Percentiles rank a stretch among this genome's conserved stretches.
Evolutionary conservation across 2,797 vertebrate species (phyloP).

Genomic region (Cyclopterus lumpus): DNA sequence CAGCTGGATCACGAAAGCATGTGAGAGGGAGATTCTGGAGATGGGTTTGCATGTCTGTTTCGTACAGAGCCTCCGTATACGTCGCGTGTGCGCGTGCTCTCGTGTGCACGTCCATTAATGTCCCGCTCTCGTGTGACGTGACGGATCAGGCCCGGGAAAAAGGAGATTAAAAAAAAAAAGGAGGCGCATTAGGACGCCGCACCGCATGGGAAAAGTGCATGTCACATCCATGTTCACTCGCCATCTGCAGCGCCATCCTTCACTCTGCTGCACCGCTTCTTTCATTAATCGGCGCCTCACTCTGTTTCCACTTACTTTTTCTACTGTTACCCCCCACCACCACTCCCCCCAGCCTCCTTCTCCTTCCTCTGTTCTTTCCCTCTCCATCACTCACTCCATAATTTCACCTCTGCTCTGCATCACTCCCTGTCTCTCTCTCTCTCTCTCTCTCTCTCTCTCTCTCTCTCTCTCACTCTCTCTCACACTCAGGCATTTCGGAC

Average conservation of each 20-base stretch:
- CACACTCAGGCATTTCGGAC: conserved; percentile 48
- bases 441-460: conserved; percentile 42
- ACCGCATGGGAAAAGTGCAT: conserved; percentile 35
- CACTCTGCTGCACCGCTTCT: conserved; percentile 29
- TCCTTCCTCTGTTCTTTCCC: conserved; percentile 37
- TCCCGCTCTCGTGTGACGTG: conserved; percentile 39
- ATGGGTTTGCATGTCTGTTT: conserved; percentile 24
- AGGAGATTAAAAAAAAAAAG: background rate
- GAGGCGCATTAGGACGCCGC: conserved; percentile 3
- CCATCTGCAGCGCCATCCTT: conserved; percentile 39
- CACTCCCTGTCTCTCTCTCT: conserved; percentile 45
- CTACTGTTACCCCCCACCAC: background rate
- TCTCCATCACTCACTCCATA: conserved; percentile 68
- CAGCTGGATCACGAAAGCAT: conserved; percentile 30
- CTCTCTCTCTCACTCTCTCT: conserved; percentile 4
- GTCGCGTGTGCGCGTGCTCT: conserved; percentile 14
- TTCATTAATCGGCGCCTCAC: conserved; percentile 37
- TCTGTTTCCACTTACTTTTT: conserved; percentile 52
- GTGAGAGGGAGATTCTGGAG: conserved; percentile 20
- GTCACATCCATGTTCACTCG: conserved; percentile 39
- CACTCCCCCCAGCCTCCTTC: background rate
- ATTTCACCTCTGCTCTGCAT: conserved; percentile 66
- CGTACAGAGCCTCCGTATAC: conserved; percentile 4
- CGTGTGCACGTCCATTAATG: conserved; percentile 52
- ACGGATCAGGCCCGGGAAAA: conserved; percentile 21